phyloP scores from a whole-genome alignment of 2,113 vertebrate species.

The Typhlomys cinereus region DNA sequence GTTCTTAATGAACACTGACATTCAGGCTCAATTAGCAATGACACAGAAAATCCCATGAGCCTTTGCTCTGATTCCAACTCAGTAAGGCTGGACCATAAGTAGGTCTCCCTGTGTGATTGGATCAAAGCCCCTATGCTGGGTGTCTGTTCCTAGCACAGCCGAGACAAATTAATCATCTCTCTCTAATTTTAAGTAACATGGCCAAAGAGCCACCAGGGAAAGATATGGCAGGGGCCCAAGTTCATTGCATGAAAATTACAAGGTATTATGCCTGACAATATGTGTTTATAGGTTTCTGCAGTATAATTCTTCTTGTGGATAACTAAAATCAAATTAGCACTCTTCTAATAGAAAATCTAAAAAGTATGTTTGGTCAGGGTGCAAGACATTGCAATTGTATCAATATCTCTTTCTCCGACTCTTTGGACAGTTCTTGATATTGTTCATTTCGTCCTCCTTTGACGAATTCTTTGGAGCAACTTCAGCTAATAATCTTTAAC shows the following conservation, averaged over 20 bases:
- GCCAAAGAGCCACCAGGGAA: neutral
- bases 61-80: conserved; percentile 52
- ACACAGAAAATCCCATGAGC: conserved; percentile 60
- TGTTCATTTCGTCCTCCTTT: conserved; percentile 53
- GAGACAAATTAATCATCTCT: conserved; percentile 29
- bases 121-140: conserved; percentile 10
- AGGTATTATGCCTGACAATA: neutral
- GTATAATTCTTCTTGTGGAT: conserved; percentile 51
- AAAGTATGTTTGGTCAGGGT: conserved; percentile 19
- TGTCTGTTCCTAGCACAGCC: conserved; percentile 47
- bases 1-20: conserved; percentile 61
- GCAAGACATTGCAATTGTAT: conserved; percentile 35
- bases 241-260: conserved; percentile 33
- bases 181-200: conserved; percentile 45
- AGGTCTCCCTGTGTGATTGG: conserved; percentile 33
- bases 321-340: conserved; percentile 72
- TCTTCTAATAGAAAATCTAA: conserved; percentile 57
- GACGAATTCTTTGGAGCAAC: conserved; percentile 39
- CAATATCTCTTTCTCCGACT: conserved; percentile 36
- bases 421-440: conserved; percentile 23
- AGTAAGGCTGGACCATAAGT: conserved; percentile 46
- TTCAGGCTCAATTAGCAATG: conserved; percentile 63
- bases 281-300: conserved; percentile 51
- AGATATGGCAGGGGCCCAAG: neutral
- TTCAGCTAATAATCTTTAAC: conserved; percentile 76